Evolutionary conservation across 2,797 vertebrate species (phyloP).

Genomic region (Cichlasoma orientale): DNA sequence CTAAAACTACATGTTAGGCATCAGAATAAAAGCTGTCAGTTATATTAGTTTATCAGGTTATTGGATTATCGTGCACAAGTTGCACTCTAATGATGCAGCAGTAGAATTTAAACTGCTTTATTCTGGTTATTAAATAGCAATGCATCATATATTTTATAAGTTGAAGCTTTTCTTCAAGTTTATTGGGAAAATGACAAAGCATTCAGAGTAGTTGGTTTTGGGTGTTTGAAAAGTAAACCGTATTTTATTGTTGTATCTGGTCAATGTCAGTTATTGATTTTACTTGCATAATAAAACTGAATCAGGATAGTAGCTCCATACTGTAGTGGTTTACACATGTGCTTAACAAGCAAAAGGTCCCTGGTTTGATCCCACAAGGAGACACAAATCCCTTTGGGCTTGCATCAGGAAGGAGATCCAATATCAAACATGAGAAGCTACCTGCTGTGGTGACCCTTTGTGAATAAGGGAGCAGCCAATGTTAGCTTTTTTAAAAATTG

Average conservation of each 20-base stretch:
- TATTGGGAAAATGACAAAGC: not conserved
- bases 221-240: not conserved
- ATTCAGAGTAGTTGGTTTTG: no score
- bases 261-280: not conserved
- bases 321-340: not conserved
- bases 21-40: not conserved
- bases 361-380: no score
- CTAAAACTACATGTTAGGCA: not conserved
- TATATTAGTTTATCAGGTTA: not conserved
- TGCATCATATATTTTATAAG: not conserved
- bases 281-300: not conserved
- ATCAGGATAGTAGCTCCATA: not conserved
- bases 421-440: no score
- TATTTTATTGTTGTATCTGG: not conserved
- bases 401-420: not conserved
- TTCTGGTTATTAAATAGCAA: not conserved
- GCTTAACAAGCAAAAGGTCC: no score
- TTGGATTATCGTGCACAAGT: not conserved
- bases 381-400: not conserved
- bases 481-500: no score
- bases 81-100: not conserved
- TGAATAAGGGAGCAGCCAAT: no score
- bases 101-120: not conserved
- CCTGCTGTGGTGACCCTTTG: no score
- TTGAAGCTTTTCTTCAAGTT: not conserved